Percentiles rank a stretch among this genome's conserved stretches.
These are phyloP conservation scores for Empis livida DNA, from an alignment of 2,888 invertebrate species.

Conservation along the genomic window DNA sequence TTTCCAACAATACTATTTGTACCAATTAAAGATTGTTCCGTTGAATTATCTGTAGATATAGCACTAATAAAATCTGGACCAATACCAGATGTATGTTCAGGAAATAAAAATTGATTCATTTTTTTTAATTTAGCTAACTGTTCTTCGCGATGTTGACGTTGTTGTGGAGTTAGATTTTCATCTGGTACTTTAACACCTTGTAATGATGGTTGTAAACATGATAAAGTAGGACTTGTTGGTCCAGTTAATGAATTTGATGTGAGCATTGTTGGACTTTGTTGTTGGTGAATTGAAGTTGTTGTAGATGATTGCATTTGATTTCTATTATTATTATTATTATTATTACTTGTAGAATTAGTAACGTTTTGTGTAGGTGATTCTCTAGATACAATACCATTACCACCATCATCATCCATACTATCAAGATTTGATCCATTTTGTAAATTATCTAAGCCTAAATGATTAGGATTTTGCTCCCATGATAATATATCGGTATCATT, in stretches of 20 bases:
- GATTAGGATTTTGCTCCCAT: slow-evolving; percentile 37
- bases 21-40: too few species aligned
- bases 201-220: slow-evolving; percentile 43
- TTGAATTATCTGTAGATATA: slow-evolving; percentile 9
- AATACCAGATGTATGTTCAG: slow-evolving; percentile 45
- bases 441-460: slow-evolving; percentile 18
- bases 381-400: neutral
- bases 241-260: slow-evolving; percentile 12
- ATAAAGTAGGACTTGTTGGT: slow-evolving; percentile 39
- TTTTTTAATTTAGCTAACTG: slow-evolving; percentile 78
- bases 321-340: neutral
- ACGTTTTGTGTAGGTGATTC: too few species aligned
- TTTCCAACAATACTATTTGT: too few species aligned
- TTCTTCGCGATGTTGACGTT: slow-evolving; percentile 85
- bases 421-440: slow-evolving; percentile 11
- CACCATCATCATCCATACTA: slow-evolving; percentile 6
- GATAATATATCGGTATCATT: slow-evolving; percentile 38
- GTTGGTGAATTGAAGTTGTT: neutral
- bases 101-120: slow-evolving; percentile 87
- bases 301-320: neutral
- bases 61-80: slow-evolving; percentile 11
- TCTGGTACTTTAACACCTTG: slow-evolving; percentile 84
- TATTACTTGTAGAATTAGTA: neutral
- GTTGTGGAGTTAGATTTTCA: slow-evolving; percentile 92
- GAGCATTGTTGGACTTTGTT: slow-evolving; percentile 11